phyloP scores from a whole-genome alignment of 1,140 invertebrate genomes.

The Theocolax elegans region DNA sequence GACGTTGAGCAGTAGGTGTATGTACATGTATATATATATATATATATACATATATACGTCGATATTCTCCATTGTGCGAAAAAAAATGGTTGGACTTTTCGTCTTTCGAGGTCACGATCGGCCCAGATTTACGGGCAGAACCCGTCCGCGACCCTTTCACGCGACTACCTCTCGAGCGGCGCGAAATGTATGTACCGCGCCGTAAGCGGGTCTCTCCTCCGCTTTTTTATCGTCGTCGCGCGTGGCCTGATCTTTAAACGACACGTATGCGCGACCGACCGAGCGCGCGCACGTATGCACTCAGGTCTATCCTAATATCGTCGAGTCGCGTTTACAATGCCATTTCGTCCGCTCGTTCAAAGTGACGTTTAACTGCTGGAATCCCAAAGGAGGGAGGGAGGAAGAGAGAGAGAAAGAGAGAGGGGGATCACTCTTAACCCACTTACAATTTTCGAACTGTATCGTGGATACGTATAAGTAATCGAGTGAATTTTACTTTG shows the following conservation, averaged over 20 bases:
- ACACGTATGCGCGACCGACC: background rate
- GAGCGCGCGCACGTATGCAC: background rate
- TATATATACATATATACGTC: constrained; percentile 11
- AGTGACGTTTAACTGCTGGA: no score
- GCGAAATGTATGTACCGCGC: constrained; percentile 5
- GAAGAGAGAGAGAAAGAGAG: no score
- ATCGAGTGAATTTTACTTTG: no score
- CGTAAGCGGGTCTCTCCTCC: background rate
- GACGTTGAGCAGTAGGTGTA: no score
- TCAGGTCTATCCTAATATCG: constrained; percentile 3
- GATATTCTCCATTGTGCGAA: constrained; percentile 32
- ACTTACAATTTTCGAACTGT: no score
- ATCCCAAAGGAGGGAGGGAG: no score
- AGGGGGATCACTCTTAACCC: no score
- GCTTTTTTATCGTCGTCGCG: constrained; percentile 12
- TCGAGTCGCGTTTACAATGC: background rate
- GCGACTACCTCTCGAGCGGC: background rate
- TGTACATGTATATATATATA: no score
- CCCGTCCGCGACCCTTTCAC: constrained; percentile 9
- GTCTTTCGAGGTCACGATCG: constrained; percentile 43
- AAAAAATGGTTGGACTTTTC: constrained; percentile 33
- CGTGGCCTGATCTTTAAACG: constrained; percentile 1
- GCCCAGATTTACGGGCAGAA: constrained; percentile 40
- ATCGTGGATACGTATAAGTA: no score
- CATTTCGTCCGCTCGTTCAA: no score